Evolutionary conservation across 2,113 vertebrate species (phyloP).

Genomic region (Scopus umbretta): DNA sequence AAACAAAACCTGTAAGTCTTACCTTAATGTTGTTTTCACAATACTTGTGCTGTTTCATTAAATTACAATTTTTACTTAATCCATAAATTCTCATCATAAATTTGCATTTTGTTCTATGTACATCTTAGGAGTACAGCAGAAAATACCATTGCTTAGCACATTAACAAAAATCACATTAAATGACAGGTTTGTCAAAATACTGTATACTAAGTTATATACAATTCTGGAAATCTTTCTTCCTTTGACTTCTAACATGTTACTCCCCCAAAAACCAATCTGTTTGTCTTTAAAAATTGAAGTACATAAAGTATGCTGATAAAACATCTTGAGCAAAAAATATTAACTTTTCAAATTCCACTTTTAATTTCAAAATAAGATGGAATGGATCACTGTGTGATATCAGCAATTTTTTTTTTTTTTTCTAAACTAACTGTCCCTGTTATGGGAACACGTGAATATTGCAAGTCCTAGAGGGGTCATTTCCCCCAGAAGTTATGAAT

Average conservation of each 20-base stretch:
- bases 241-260: not conserved
- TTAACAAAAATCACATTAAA: conserved; percentile 6
- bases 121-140: conserved; percentile 23
- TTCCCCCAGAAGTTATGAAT: not conserved
- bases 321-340: not conserved
- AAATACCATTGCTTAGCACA: conserved; percentile 39
- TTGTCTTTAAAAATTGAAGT: not conserved
- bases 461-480: not conserved
- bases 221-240: not conserved
- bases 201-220: conserved; percentile 22
- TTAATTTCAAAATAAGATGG: not conserved
- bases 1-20: not conserved
- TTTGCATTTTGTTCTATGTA: conserved; percentile 31
- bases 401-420: not conserved
- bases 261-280: not conserved
- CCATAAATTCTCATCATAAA: not conserved
- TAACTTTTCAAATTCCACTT: not conserved
- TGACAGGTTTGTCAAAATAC: conserved; percentile 3
- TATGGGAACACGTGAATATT: not conserved
- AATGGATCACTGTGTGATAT: not conserved
- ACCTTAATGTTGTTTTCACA: not conserved
- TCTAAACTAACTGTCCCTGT: not conserved
- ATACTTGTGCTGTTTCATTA: not conserved
- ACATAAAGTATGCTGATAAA: not conserved
- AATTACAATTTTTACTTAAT: not conserved